Evolutionary conservation across 1,140 invertebrate genomes (phyloP).

Genomic region (Cecropterus lyciades): DNA sequence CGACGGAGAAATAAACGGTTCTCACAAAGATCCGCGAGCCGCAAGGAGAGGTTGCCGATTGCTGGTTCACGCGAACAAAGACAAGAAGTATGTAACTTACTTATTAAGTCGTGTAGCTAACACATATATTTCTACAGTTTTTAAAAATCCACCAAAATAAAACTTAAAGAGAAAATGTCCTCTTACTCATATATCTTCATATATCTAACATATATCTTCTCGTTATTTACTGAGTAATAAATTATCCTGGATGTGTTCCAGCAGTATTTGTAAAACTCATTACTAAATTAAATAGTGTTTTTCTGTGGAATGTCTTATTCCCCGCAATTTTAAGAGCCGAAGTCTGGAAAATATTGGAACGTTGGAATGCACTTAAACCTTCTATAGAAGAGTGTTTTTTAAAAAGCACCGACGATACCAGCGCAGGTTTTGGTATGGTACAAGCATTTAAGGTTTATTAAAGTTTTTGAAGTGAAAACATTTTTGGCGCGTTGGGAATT

Average conservation of each 20-base stretch:
- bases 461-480: too few species aligned
- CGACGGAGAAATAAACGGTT: too few species aligned
- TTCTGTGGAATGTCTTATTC: conserved; percentile 23
- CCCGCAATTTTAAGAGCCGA: conserved; percentile 12
- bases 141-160: not conserved
- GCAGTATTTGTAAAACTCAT: conserved; percentile 18
- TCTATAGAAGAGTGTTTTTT: conserved; percentile 16
- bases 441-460: too few species aligned
- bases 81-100: too few species aligned
- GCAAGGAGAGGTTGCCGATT: too few species aligned
- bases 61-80: too few species aligned
- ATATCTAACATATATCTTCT: not conserved
- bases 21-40: too few species aligned
- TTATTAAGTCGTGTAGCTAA: too few species aligned
- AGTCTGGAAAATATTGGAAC: conserved; percentile 24
- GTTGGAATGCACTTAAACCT: conserved; percentile 25
- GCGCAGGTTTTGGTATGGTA: not conserved
- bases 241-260: conserved; percentile 9
- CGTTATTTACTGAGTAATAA: conserved; percentile 5
- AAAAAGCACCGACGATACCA: conserved; percentile 9
- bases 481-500: too few species aligned
- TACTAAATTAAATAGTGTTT: conserved; percentile 28
- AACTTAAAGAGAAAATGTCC: not conserved
- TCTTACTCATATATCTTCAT: too few species aligned
- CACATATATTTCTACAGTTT: not conserved